A percentile compares a stretch with the other conserved stretches of the same genome.
Evolutionary conservation across 1,140 invertebrate genomes (phyloP).

Genomic region (Lepidurus arcticus): DNA sequence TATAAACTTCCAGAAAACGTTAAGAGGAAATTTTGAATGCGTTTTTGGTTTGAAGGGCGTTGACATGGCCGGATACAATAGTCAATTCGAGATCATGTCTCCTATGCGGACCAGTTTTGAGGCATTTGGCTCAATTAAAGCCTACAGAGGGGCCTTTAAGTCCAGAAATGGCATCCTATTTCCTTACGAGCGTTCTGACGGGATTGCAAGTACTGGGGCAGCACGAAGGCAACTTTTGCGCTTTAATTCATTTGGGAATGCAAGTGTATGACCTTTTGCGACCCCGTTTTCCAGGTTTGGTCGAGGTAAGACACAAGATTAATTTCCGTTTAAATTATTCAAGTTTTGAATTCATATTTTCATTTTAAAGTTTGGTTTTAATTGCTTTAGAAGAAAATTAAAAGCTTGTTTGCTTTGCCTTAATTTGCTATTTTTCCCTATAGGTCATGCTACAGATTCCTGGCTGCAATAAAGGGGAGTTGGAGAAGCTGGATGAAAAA

Average conservation of each 20-base stretch:
- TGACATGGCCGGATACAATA: slow-evolving; percentile 78
- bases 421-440: slow-evolving; percentile 34
- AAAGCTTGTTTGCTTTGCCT: too few relatives aligned
- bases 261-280: slow-evolving; percentile 75
- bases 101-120: slow-evolving; percentile 57
- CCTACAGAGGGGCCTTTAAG: slow-evolving; percentile 56
- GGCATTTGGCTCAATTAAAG: slow-evolving; percentile 51
- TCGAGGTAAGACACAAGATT: slow-evolving; percentile 41
- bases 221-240: slow-evolving; percentile 68
- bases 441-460: slow-evolving; percentile 67
- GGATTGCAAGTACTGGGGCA: slow-evolving; percentile 72
- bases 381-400: too few relatives aligned
- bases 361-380: too few relatives aligned
- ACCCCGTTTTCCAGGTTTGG: slow-evolving; percentile 63
- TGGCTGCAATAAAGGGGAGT: slow-evolving; percentile 64
- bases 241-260: slow-evolving; percentile 60
- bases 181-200: slow-evolving; percentile 65
- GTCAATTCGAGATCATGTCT: slow-evolving; percentile 67
- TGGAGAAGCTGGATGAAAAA: slow-evolving; percentile 77
- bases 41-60: slow-evolving; percentile 51
- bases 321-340: too few relatives aligned
- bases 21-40: slow-evolving; percentile 41
- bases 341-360: too few relatives aligned
- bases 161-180: slow-evolving; percentile 58
- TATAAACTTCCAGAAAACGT: too few relatives aligned